A percentile compares a stretch with the other conserved stretches of the same genome.
phyloP scores from a whole-genome alignment of 2,797 vertebrate genomes.

The Knipowitschia caucasica region DNA sequence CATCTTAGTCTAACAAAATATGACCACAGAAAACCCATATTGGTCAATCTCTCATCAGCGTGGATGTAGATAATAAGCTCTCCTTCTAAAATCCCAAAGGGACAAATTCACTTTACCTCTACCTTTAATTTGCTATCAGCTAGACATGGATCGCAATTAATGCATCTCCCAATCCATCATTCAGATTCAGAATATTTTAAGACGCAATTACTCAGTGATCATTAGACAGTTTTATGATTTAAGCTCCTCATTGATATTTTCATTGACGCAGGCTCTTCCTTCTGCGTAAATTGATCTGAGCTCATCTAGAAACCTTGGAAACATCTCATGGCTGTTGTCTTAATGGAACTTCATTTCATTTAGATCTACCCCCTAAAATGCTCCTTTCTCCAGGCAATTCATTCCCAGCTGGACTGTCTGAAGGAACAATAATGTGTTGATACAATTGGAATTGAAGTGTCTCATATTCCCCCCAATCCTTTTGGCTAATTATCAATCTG shows the following conservation, averaged over 20 bases:
- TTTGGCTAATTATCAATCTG: slow-evolving; percentile 59
- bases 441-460: slow-evolving; percentile 63
- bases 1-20: no score
- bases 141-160: no score
- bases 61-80: no score
- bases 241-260: slow-evolving; percentile 54
- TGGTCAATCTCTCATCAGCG: no score
- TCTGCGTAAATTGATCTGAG: slow-evolving; percentile 52
- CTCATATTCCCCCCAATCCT: slow-evolving; percentile 57
- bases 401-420: slow-evolving; percentile 57
- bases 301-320: slow-evolving; percentile 66
- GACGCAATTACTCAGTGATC: slow-evolving; percentile 11
- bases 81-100: no score
- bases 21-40: no score
- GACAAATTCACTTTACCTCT: no score
- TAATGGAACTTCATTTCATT: slow-evolving; percentile 66
- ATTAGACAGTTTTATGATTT: slow-evolving; percentile 38
- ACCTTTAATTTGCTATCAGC: no score
- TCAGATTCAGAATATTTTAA: background rate
- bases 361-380: slow-evolving; percentile 58
- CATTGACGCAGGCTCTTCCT: slow-evolving; percentile 46
- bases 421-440: slow-evolving; percentile 73
- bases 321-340: slow-evolving; percentile 40
- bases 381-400: slow-evolving; percentile 60
- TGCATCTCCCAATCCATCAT: no score